Evolutionary conservation across 2,797 vertebrate genomes (phyloP).

Genomic region (Alauda arvensis): DNA sequence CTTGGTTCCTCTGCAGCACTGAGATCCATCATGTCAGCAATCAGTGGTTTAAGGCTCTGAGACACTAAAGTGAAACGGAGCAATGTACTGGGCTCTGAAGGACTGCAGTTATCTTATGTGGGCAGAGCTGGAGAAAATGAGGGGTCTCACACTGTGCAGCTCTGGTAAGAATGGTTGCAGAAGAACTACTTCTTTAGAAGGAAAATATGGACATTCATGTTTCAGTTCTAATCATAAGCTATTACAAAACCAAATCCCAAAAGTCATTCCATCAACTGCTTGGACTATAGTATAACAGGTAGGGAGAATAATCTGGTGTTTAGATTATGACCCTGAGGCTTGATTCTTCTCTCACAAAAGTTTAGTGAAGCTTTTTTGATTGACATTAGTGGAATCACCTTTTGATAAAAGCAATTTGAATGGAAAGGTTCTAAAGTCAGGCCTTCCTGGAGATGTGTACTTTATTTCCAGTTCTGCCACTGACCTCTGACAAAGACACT

Average conservation of each 20-base stretch:
- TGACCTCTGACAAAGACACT: background rate
- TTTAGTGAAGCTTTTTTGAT: background rate
- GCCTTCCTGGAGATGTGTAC: background rate
- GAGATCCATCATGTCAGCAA: background rate
- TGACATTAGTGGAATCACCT: background rate
- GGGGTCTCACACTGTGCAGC: background rate
- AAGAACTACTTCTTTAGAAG: background rate
- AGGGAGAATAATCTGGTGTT: background rate
- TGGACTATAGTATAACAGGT: background rate
- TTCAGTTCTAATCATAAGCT: background rate
- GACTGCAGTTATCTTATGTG: background rate
- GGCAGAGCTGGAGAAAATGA: background rate
- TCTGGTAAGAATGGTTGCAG: background rate
- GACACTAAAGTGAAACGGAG: background rate
- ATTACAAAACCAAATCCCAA: accelerated
- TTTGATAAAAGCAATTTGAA: background rate
- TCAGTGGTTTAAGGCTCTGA: background rate
- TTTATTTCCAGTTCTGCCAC: background rate
- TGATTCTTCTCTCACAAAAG: background rate
- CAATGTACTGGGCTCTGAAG: background rate
- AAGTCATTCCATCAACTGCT: background rate
- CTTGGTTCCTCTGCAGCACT: constrained; percentile 1
- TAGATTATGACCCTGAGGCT: background rate
- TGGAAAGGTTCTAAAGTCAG: background rate
- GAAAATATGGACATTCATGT: background rate